These are phyloP conservation scores for Resseliella maxima DNA, from an alignment of 2,888 invertebrate genomes.

Conservation along the genomic window DNA sequence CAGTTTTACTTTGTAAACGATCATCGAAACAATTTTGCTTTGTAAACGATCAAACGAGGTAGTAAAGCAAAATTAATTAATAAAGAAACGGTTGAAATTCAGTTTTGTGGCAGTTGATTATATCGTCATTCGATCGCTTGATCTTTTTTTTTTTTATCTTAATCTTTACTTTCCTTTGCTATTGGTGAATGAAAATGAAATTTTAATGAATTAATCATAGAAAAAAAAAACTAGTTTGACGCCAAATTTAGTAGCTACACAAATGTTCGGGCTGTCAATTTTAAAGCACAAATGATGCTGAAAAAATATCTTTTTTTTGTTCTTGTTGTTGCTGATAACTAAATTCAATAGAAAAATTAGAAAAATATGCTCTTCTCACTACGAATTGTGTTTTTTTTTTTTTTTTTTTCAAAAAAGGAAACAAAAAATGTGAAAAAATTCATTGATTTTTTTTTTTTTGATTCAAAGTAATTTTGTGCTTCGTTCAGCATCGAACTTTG, in stretches of 20 bases:
- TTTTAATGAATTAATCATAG: background rate
- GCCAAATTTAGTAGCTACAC: conserved; percentile 4
- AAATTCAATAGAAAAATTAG: conserved; percentile 22
- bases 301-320: conserved; percentile 14
- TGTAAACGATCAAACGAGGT: background rate
- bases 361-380: conserved; percentile 49
- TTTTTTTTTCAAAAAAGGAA: too few relatives aligned
- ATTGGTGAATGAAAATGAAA: background rate
- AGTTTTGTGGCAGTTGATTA: too few relatives aligned
- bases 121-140: background rate
- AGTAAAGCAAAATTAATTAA: too few relatives aligned
- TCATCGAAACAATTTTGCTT: background rate
- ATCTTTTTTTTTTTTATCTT: background rate
- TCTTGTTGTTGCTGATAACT: background rate
- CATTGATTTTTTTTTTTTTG: background rate
- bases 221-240: conserved; percentile 10
- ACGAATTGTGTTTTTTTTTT: background rate
- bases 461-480: background rate
- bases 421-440: background rate
- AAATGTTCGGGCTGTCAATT: background rate
- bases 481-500: background rate
- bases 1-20: background rate
- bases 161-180: background rate
- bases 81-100: too few relatives aligned
- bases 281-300: conserved; percentile 40